Base-by-base conservation (phyloP, 2,113 vertebrate genomes). In the Cryptotis parvus region DNA sequence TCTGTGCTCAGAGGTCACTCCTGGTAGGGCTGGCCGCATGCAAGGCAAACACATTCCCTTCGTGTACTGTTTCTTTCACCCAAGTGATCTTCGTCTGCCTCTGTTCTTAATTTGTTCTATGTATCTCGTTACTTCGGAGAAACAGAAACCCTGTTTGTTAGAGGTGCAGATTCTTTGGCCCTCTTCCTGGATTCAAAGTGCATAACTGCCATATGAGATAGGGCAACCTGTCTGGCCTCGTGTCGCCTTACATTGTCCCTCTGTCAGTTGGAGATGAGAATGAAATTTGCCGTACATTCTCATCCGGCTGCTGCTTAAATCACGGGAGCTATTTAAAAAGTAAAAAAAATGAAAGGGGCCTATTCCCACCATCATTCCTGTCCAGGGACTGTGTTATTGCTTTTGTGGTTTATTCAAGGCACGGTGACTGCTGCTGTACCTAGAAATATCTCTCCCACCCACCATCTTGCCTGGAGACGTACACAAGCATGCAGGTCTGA, bases 401-500 rank as follows among this genome's bases (percentile, higher is more conserved):
- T 85, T 86, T 72, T 66, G 29, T 80, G 66, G 61, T 55, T 90
- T 77, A 52, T 82, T 35, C 43, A 72, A 88, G 90, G 39, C 35
- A 31, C 16, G 41, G 16, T 65, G 45, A 92, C 33, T 73, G 43
- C 58, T 92, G 43, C 26, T 66, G 9, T 72, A 58, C 8, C 6
- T 76, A 84, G 88, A 66, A 45, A 69, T 43, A 89, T 26, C 26
- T 66, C 75, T 70, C 26, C 29, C 15, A 24, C 0, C 33, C 29
- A 55, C 72, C n/a, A 39, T 78, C 4, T 14, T 74, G 22, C 9
- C 84, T 72, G 65, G 49, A 39, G 15, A 2, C 9, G 6, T n/a
- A 16, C 49, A 18, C 22, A 78, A 70, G 45, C 9, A n/a, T 1
- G 11, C 55, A 1, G 29, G 6, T 0, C 0, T 55, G 2, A 0